These are phyloP conservation scores for Oceanodroma tethys DNA, from an alignment of 2,113 vertebrate genomes.

Conservation along the genomic window DNA sequence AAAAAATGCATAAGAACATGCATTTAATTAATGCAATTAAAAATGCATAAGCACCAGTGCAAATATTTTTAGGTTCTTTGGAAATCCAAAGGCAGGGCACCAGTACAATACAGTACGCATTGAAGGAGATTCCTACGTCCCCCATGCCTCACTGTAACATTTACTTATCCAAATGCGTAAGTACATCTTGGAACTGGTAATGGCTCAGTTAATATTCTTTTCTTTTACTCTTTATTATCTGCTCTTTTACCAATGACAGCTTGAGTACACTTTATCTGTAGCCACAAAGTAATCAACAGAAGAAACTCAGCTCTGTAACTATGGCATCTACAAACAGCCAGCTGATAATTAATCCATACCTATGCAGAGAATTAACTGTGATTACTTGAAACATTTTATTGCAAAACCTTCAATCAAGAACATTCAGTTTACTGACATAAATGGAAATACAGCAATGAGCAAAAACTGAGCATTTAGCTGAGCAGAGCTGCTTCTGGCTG, in stretches of 20 bases:
- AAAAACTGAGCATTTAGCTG: neutral
- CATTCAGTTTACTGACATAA: neutral
- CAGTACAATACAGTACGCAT: accelerated
- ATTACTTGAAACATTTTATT: neutral
- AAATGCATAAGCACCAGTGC: neutral
- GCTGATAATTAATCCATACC: neutral
- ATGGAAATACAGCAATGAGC: neutral
- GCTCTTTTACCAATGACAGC: neutral
- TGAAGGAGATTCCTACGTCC: neutral
- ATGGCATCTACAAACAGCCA: neutral
- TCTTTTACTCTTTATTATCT: neutral
- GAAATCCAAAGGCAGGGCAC: neutral
- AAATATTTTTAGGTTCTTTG: neutral
- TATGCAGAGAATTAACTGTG: neutral
- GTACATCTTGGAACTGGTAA: neutral
- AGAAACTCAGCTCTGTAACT: neutral
- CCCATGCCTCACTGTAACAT: neutral
- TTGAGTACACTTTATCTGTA: neutral
- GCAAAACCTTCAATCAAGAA: neutral
- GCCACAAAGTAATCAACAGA: neutral
- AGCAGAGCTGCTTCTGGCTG: neutral
- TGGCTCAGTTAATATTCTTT: neutral
- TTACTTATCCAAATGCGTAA: neutral
- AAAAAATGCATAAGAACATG: neutral
- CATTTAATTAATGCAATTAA: neutral